Base-by-base conservation (phyloP, 2,113 vertebrate species). In the Oenanthe melanoleuca region DNA sequence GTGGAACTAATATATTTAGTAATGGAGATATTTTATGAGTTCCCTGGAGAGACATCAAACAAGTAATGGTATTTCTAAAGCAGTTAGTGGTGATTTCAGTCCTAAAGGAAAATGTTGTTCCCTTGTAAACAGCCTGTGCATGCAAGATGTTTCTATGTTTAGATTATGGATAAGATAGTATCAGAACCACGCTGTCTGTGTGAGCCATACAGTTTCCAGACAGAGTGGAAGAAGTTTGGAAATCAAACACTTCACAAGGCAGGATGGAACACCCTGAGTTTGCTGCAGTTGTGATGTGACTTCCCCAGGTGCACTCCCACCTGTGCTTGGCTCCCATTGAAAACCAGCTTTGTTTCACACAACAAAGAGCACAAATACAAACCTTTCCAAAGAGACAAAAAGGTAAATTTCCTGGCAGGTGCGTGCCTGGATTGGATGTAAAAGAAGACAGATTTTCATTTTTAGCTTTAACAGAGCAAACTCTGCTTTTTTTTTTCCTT, bases 281-380 rank as follows among this genome's bases (percentile, higher is more conserved):
- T 65, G 12, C 5, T 74, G 44, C 14, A 55, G 12, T 42, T 11
- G 24, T 33, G 24, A 34, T 16, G 14, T 78, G 9, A 84, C 7
- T 6, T 71, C 28, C 11, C 2, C 28, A 80, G 49, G 12, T 0
- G 2, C 14, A 57, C 6, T n/a, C 1, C 20, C 0, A 0, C 15
- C 38, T 44, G 15, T 85, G 20, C 25, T 63, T 44, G 44, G 22
- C 7, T 60, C 11, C 7, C 45, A 42, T 6, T 13, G 29, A 55
- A 75, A 79, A 11, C 23, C 25, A 29, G 10, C 7, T 34, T 24
- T 77, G 19, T 25, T 59, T 77, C 26, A 56, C 2, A 1, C 24
- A 60, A n/a, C 2, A 38, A 7, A 10, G 67, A n/a, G 47, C 15
- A 28, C 9, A 64, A 82, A 45, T 38, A 3, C 5, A 82, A 34